These are phyloP conservation scores for Labroides dimidiatus DNA, from an alignment of 2,797 vertebrate species.

Conservation along the genomic window DNA sequence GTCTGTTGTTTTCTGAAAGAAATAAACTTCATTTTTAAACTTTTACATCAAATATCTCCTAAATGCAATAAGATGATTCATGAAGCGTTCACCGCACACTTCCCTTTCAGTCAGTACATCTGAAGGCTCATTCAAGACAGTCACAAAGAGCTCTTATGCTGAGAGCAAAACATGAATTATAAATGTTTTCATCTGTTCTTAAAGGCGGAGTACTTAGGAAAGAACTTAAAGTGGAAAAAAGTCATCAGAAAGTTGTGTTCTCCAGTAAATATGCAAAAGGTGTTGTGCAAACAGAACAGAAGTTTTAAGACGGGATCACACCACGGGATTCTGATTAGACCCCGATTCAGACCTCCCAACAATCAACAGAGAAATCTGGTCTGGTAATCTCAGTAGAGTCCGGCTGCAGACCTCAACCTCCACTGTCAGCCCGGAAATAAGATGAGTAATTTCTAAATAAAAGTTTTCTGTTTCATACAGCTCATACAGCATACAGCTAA, in stretches of 20 bases:
- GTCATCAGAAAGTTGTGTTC: slow-evolving; percentile 9
- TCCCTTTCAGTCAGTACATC: neutral
- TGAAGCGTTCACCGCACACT: slow-evolving; percentile 22
- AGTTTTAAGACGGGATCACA: neutral
- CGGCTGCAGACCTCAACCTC: no score
- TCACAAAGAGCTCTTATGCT: slow-evolving; percentile 30
- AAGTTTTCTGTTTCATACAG: no score
- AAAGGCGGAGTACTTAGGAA: slow-evolving; percentile 24
- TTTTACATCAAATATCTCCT: no score
- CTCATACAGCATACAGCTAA: no score
- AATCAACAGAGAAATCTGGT: no score
- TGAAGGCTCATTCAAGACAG: slow-evolving; percentile 6
- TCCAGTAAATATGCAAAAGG: slow-evolving; percentile 5
- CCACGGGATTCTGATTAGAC: no score
- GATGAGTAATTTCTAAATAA: no score
- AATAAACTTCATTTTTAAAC: no score
- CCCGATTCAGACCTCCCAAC: no score
- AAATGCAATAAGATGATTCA: neutral
- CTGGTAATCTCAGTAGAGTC: no score
- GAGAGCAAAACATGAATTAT: slow-evolving; percentile 37
- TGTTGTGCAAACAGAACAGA: slow-evolving; percentile 4
- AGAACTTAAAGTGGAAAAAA: slow-evolving; percentile 26
- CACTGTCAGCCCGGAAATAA: no score
- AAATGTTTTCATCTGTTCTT: slow-evolving; percentile 33
- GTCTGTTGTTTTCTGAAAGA: no score